Percentiles rank a stretch among this genome's conserved stretches.
Evolutionary conservation across 2,797 vertebrate genomes (phyloP).

Genomic region (Ptychadena robeensis): DNA sequence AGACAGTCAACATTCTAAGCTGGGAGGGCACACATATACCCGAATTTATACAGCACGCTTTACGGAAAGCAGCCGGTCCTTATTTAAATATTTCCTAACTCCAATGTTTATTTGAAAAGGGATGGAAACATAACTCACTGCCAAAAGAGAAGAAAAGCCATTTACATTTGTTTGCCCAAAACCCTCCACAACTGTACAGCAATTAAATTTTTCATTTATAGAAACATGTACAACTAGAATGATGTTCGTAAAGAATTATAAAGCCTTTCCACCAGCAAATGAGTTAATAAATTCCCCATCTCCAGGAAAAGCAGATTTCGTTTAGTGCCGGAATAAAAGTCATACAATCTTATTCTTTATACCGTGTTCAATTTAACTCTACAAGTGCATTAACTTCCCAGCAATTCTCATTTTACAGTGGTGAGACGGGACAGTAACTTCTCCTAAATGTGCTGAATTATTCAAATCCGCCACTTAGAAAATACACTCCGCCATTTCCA

Average conservation of each 20-base stretch:
- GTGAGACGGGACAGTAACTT: constrained; percentile 49
- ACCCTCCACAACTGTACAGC: neutral
- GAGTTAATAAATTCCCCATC: constrained; percentile 47
- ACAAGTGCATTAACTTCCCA: constrained; percentile 49
- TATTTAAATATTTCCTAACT: too few species aligned
- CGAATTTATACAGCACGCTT: too few species aligned
- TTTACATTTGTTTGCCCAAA: neutral
- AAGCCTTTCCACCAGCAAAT: constrained; percentile 40
- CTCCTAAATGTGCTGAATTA: constrained; percentile 58
- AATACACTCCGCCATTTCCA: constrained; percentile 22
- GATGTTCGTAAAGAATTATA: constrained; percentile 8
- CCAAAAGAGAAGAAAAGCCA: too few species aligned
- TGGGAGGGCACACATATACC: too few species aligned
- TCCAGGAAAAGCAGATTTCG: constrained; percentile 29
- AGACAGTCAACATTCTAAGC: too few species aligned
- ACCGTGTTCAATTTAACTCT: constrained; percentile 55
- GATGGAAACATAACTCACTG: too few species aligned
- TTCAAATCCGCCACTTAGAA: constrained; percentile 53
- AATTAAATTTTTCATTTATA: neutral
- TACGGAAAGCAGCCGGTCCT: too few species aligned
- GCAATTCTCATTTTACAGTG: constrained; percentile 59
- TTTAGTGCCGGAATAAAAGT: constrained; percentile 57
- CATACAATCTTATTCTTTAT: constrained; percentile 47
- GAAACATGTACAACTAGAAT: constrained; percentile 5
- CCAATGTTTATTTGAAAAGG: too few species aligned